Evolutionary conservation across 2,888 invertebrate species (phyloP).

Genomic region (Steinernema scapterisci): DNA sequence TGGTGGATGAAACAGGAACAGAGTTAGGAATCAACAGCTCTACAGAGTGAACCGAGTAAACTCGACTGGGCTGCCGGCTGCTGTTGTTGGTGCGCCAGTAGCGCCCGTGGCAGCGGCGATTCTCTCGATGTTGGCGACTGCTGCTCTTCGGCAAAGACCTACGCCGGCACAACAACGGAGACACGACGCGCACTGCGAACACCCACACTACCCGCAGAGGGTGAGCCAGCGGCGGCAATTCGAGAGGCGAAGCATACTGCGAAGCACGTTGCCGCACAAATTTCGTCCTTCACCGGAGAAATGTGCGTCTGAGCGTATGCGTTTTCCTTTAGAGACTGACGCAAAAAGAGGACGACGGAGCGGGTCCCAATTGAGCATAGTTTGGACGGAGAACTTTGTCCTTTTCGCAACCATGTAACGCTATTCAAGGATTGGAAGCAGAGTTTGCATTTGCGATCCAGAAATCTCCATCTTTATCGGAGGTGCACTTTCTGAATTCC

Average conservation of each 20-base stretch:
- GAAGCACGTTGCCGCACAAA: slow-evolving; percentile 17
- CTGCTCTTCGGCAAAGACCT: slow-evolving; percentile 26
- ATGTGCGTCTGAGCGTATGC: background rate
- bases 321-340: background rate
- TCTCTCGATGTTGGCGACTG: background rate
- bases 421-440: background rate
- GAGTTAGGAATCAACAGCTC: slow-evolving; percentile 28
- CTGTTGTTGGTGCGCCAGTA: slow-evolving; percentile 27
- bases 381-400: background rate
- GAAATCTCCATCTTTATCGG: background rate
- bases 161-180: slow-evolving; percentile 28
- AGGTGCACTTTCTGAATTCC: background rate
- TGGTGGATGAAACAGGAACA: slow-evolving; percentile 17
- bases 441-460: background rate
- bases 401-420: too few relatives aligned
- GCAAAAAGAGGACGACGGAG: background rate
- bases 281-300: slow-evolving; percentile 8
- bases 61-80: slow-evolving; percentile 22
- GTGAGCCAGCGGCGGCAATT: slow-evolving; percentile 18
- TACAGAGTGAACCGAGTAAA: slow-evolving; percentile 26
- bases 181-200: slow-evolving; percentile 28
- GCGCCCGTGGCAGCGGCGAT: slow-evolving; percentile 14
- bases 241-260: slow-evolving; percentile 18
- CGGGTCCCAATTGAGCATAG: background rate
- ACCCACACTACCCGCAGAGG: slow-evolving; percentile 30